These are phyloP conservation scores for Manis crassicaudata DNA, from an alignment of 2,797 vertebrate species.

Conservation along the genomic window DNA sequence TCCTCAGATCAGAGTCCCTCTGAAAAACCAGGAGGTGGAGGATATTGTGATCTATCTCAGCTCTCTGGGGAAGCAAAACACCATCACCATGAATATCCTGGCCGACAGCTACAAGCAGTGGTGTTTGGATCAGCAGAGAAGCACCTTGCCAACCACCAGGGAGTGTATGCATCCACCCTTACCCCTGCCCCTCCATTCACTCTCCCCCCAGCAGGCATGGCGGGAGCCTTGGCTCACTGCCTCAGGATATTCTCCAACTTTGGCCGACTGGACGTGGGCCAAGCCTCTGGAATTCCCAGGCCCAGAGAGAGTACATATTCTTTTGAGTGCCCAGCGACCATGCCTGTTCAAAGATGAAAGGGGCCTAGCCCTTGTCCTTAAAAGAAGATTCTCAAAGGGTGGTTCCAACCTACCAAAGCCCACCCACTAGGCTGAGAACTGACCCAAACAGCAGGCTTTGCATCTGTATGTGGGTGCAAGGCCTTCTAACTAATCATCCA, in stretches of 20 bases:
- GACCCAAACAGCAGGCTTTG: background rate
- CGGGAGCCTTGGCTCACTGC: background rate
- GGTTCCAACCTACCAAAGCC: background rate
- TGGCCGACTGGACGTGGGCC: background rate
- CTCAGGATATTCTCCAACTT: background rate
- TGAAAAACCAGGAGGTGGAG: constrained; percentile 80
- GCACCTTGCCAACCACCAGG: fast-evolving
- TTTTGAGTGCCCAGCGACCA: background rate
- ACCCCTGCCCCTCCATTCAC: background rate
- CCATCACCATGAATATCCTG: constrained; percentile 65
- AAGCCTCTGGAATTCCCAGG: background rate
- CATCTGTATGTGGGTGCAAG: background rate
- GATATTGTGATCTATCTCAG: constrained; percentile 80
- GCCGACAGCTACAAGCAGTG: constrained; percentile 68
- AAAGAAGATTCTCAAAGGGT: background rate
- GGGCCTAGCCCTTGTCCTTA: background rate
- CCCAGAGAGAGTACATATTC: background rate
- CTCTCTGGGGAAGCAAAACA: constrained; percentile 66
- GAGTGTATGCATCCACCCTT: background rate
- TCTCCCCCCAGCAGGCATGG: background rate
- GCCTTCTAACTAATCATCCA: background rate
- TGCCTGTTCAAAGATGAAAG: background rate
- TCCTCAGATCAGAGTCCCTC: constrained; percentile 76
- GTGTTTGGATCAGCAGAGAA: constrained; percentile 31
- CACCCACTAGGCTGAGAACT: background rate